Evolutionary conservation across 2,113 vertebrate genomes (phyloP), one percentile per base, ranked within the genome.

Genomic region (Chaetorhynchus papuensis): DNA sequence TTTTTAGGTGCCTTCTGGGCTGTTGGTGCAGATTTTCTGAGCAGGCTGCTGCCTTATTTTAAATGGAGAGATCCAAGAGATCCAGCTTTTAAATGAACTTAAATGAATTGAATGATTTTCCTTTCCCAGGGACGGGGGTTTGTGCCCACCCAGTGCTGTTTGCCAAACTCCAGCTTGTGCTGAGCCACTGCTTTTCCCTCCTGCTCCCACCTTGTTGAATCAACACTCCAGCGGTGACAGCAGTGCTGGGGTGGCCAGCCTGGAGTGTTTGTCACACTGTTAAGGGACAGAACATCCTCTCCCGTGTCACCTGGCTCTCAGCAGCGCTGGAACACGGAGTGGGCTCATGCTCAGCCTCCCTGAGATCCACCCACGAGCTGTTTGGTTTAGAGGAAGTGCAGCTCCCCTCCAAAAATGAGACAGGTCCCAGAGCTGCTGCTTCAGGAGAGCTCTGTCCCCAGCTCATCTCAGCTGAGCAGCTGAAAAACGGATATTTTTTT

Each of bases 401-500:
- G 56, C n/a, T 68, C 39, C 41, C 3, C 42, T 76, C 37, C 37
- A 75, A 49, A 68, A 64, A 75, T 9, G 19, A 35, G 33, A 5
- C 13, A 45, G 39, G 33, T 45, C 33, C 21, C 60, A 54, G 64
- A 21, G 42, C 72, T 84, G 79, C 83, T 80, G 66, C 84, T 45
- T 31, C 83, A 35, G 56, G 19, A 54, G 39, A 80, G 56, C n/a
- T 89, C 47, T 89, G 66, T 33, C 54, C 56, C 87, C 79, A 30
- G 13, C 6, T 66, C 27, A 0, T 28, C 47, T 27, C 83, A 52
- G 35, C 52, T 64, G 35, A 72, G 27, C 28, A 54, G 41, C 39
- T 75, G 7, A 37, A 81, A 90, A 13, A 1, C 0, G 5, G 10
- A 6, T 0, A n/a, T 9, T 60, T 60, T 77, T 65, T 61, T 3